A percentile compares a stretch with the other conserved stretches of the same genome.
Conservation (phyloP, 64 coral and sea anemone species). For the Astreopora myriophthalma region DNA sequence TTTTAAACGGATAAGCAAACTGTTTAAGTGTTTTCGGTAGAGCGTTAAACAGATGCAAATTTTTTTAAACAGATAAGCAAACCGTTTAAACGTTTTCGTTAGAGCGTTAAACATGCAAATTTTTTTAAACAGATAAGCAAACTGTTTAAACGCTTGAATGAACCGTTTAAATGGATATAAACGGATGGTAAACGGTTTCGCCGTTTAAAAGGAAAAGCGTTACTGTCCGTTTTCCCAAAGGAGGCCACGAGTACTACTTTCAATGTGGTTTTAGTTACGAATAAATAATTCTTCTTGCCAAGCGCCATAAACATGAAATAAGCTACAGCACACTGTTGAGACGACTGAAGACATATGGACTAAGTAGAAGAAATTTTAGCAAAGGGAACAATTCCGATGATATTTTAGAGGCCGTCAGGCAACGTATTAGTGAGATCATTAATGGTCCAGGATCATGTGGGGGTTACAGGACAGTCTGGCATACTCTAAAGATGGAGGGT, state of each 20-base stretch:
- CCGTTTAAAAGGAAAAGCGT: too few species aligned
- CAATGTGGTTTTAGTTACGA: constrained; percentile 69
- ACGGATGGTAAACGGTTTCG: too few species aligned
- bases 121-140: too few species aligned
- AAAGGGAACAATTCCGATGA: constrained; percentile 48
- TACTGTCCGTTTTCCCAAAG: too few species aligned
- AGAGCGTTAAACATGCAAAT: too few species aligned
- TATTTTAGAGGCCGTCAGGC: constrained; percentile 28
- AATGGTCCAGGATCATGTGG: constrained; percentile 64
- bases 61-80: too few species aligned
- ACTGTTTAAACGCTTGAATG: too few species aligned
- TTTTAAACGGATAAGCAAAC: too few species aligned
- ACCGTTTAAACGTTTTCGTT: too few species aligned
- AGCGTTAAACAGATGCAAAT: too few species aligned
- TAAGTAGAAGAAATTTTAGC: constrained; percentile 10
- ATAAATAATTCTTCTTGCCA: constrained; percentile 55
- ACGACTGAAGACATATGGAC: constrained; percentile 32
- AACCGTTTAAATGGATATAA: too few species aligned
- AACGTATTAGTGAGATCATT: constrained; percentile 37
- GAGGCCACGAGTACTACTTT: constrained; percentile 62
- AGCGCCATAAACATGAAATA: constrained; percentile 45
- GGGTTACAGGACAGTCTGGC: constrained; percentile 62
- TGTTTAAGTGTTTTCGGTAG: too few species aligned
- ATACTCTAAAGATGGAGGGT: constrained; percentile 57
- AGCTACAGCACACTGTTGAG: constrained; percentile 43